A percentile compares a stretch with the other conserved stretches of the same genome.
Conservation (phyloP, 2,888 invertebrate genomes). For the Neelides folsomi region DNA sequence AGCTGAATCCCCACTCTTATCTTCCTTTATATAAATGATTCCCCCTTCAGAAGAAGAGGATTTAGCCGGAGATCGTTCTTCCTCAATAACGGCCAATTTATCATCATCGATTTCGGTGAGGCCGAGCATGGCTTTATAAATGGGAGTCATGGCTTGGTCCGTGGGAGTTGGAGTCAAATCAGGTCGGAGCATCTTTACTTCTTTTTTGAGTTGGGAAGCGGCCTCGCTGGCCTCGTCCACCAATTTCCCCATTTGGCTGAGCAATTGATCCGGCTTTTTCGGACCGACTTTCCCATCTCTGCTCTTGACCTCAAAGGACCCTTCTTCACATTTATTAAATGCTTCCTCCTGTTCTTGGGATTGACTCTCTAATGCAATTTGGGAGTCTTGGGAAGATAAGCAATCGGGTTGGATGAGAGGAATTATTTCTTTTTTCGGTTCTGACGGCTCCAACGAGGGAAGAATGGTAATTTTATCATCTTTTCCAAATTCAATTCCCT, state of each 20-base stretch:
- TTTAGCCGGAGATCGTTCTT: constrained; percentile 5
- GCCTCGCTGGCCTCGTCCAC: constrained; percentile 45
- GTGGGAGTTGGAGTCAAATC: constrained; percentile 32
- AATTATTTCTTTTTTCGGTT: background rate
- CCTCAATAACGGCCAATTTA: constrained; percentile 29
- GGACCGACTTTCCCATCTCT: constrained; percentile 9
- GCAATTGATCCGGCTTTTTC: constrained; percentile 39
- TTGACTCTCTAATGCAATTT: background rate
- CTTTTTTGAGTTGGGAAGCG: constrained; percentile 33
- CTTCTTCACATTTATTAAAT: constrained; percentile 36
- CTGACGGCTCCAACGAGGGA: background rate
- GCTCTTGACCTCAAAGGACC: background rate
- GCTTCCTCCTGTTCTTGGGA: constrained; percentile 1
- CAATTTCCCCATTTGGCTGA: constrained; percentile 40
- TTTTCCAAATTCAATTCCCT: constrained; percentile 8
- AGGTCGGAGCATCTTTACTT: constrained; percentile 31
- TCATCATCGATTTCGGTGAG: constrained; percentile 25
- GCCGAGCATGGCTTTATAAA: constrained; percentile 30
- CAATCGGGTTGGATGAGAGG: no score
- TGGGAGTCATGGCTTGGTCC: constrained; percentile 31
- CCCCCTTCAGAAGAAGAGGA: background rate
- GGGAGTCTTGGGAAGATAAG: background rate
- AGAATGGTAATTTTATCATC: constrained; percentile 3
- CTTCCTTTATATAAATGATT: constrained; percentile 7
- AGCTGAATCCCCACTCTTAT: constrained; percentile 11